Evolutionary conservation across 2,113 vertebrate genomes (phyloP), one percentile per base, ranked within the genome.

Genomic region (Oxygymnocypris stewartii): DNA sequence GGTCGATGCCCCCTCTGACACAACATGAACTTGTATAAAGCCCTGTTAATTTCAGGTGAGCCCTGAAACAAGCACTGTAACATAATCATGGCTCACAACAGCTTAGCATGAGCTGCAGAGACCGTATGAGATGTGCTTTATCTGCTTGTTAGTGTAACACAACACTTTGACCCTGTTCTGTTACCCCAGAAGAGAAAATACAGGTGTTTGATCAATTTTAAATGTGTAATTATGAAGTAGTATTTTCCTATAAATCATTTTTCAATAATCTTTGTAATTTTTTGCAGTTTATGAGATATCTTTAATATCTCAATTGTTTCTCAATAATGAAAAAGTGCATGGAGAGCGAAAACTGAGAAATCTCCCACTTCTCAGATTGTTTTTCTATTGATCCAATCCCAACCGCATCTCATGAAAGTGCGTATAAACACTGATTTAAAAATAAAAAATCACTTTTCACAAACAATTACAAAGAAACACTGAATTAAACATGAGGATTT

Each of bases 1-100:
- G 80, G 84, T 87, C 84, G 65, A 85, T 83, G 73, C 44, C 75
- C 79, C 86, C 79, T 89, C 85, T 87, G 86, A 89, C 88, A 80
- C 82, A 75, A 87, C 88, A 85, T 82, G 61, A 87, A 87, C 88
- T 80, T 67, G 57, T 80, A 49, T 87, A 79, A 85, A 83, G 71
- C 79, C 14, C 31, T 20, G 51, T 89, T 87, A 83, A 84, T 84
- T 85, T 84, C 86, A 79, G 44, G 77, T 89, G 83, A 85, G n/a
- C 40, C 79, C 59, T n/a, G 44, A 37, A 28, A 82, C 40, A 44
- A 20, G 12, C 49, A 82, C 79, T 74, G 74, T 37, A 78, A 76
- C 71, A 87, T 87, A 77, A 89, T 86, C 20, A 47, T 61, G 23
- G 71, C 74, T 79, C 37, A 71, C 35, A 51, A 81, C 25, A 31